These are phyloP conservation scores for Periophthalmus magnuspinnatus DNA, from an alignment of 2,797 vertebrate genomes.

Conservation along the genomic window DNA sequence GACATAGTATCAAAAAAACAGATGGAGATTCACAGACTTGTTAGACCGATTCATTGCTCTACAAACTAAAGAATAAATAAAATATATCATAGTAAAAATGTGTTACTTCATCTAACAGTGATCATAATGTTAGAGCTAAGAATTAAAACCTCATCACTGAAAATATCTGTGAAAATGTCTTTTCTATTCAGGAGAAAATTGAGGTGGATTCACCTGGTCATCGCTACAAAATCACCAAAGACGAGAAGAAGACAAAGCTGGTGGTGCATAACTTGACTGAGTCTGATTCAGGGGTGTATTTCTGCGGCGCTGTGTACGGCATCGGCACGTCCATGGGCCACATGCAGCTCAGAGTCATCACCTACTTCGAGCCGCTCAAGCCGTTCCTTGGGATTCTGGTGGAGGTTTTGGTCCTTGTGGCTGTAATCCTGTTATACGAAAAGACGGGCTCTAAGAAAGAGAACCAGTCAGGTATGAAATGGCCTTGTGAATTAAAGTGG, in stretches of 20 bases:
- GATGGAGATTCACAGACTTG: too few species aligned
- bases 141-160: too few species aligned
- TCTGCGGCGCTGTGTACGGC: slow-evolving; percentile 79
- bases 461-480: slow-evolving; percentile 46
- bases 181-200: slow-evolving; percentile 67
- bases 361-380: slow-evolving; percentile 83
- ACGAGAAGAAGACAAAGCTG: slow-evolving; percentile 58
- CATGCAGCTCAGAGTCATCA: slow-evolving; percentile 79
- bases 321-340: slow-evolving; percentile 57
- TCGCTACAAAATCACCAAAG: slow-evolving; percentile 65
- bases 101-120: too few species aligned
- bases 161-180: not conserved
- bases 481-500: not conserved
- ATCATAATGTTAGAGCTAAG: too few species aligned
- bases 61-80: too few species aligned
- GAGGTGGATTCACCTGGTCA: slow-evolving; percentile 47
- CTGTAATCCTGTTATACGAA: slow-evolving; percentile 83
- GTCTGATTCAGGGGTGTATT: slow-evolving; percentile 76
- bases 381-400: slow-evolving; percentile 81
- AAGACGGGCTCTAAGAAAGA: slow-evolving; percentile 55
- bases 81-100: too few species aligned
- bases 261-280: slow-evolving; percentile 72
- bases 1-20: too few species aligned
- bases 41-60: too few species aligned
- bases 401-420: slow-evolving; percentile 82